Base-by-base conservation (phyloP, 2,113 vertebrate species). In the Felis catus region DNA sequence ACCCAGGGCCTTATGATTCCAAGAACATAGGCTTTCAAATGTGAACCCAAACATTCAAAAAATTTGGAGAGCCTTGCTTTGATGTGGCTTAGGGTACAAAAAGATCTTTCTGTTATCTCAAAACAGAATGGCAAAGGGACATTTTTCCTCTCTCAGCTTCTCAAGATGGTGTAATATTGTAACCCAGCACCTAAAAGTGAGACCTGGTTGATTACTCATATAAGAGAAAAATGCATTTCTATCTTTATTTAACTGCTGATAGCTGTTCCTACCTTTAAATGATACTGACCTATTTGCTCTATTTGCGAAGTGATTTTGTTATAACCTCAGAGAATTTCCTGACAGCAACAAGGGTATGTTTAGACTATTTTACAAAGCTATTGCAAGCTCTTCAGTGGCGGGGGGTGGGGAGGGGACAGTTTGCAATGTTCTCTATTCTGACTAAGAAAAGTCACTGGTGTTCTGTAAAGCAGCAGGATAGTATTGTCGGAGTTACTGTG, bases 301-400 rank as follows among this genome's bases (percentile, higher is more conserved):
- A 41, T 94, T 96, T 93, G 48, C 73, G 92, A 93, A 92, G 63
- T 29, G 95, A 79, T 88, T 93, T 74, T 97, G 21, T 87, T 68
- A 91, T 51, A 95, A 70, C n/a, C 41, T 81, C 68, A 91, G 65
- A 91, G 66, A 93, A 86, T 92, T 78, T 83, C 89, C 82, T 78
- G 14, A 93, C 36, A 94, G 36, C 73, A 94, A 27, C 45, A 81
- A 58, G 84, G 87, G 58, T 74, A 63, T 25, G 61, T 55, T 95
- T 65, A 96, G 39, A 39, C 41, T 91, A 83, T 91, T 97, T 96
- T 95, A 74, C 80, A 94, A 84, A 88, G 53, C 63, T n/a, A 31
- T 65, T 73, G 87, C 74, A 68, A 84, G n/a, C 53, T 86, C 61
- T 55, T 80, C 36, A 19, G 51, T 61, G 7, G 5, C 25, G 12